Percentiles rank a stretch among this genome's conserved stretches.
These are phyloP conservation scores for Pteruthius melanotis DNA, from an alignment of 2,113 vertebrate species.

Conservation along the genomic window DNA sequence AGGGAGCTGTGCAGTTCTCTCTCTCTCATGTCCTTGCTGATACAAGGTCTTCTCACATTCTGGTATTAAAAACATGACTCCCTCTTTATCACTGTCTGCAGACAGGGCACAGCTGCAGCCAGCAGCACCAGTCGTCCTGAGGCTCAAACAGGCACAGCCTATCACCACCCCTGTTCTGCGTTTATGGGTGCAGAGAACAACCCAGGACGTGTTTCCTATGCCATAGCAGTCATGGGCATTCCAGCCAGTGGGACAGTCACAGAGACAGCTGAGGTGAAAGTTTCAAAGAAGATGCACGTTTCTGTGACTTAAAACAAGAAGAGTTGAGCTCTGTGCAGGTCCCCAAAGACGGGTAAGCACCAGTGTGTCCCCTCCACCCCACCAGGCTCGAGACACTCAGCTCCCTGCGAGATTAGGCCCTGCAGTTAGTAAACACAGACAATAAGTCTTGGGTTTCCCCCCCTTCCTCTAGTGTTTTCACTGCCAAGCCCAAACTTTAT, in stretches of 20 bases:
- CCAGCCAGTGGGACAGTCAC: too few relatives aligned
- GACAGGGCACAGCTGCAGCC: conserved; percentile 65
- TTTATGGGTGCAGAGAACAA: not conserved
- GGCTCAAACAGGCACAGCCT: not conserved
- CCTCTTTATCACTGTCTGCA: conserved; percentile 51
- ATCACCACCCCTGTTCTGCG: not conserved
- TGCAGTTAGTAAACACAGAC: not conserved
- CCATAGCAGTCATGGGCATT: not conserved
- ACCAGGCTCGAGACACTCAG: not conserved
- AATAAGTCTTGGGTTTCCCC: not conserved
- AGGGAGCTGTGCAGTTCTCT: conserved; percentile 12
- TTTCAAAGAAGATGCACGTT: not conserved
- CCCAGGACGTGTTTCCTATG: not conserved
- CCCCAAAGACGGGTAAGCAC: not conserved
- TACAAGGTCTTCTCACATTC: conserved; percentile 43
- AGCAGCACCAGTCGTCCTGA: not conserved
- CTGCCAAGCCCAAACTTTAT: conserved; percentile 37
- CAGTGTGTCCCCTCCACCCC: not conserved
- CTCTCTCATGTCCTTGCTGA: conserved; percentile 51
- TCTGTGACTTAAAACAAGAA: not conserved
- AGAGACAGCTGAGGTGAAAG: not conserved
- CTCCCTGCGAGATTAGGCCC: not conserved
- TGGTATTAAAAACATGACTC: conserved; percentile 29
- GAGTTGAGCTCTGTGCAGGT: not conserved
- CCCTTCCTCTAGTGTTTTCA: not conserved